A percentile compares a stretch with the other conserved stretches of the same genome.
Conservation (phyloP, 1,140 invertebrate genomes). For the Anagrus nilaparvatae region DNA sequence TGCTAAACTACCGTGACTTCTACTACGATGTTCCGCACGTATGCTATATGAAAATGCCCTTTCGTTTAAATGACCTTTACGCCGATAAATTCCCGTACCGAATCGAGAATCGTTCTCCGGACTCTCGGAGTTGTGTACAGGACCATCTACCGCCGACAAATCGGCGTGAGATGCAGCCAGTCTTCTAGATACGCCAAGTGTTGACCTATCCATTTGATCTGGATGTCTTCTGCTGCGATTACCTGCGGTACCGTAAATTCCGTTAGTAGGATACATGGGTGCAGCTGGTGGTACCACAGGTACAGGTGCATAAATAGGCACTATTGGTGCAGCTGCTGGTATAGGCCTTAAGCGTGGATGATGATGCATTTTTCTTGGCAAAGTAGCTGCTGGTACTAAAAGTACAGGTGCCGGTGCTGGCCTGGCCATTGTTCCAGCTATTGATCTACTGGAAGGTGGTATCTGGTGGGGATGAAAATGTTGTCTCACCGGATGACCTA, state of each 20-base stretch:
- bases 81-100: slow-evolving; percentile 76
- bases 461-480: slow-evolving; percentile 36
- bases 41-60: slow-evolving; percentile 90
- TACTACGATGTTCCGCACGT: slow-evolving; percentile 79
- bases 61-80: slow-evolving; percentile 87
- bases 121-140: slow-evolving; percentile 49
- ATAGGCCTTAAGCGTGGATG: slow-evolving; percentile 37
- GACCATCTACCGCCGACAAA: slow-evolving; percentile 19
- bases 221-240: slow-evolving; percentile 49
- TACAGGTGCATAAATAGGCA: slow-evolving; percentile 40
- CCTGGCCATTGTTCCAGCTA: slow-evolving; percentile 39
- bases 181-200: slow-evolving; percentile 31
- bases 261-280: slow-evolving; percentile 44
- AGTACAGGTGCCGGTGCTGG: slow-evolving; percentile 43
- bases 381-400: slow-evolving; percentile 47
- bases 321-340: slow-evolving; percentile 35
- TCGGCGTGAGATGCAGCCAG: slow-evolving; percentile 35
- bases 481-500: slow-evolving; percentile 40
- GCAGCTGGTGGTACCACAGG: slow-evolving; percentile 44
- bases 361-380: slow-evolving; percentile 42
- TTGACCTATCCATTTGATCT: slow-evolving; percentile 34
- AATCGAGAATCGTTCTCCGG: slow-evolving; percentile 66
- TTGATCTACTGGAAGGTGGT: slow-evolving; percentile 40
- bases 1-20: slow-evolving; percentile 81
- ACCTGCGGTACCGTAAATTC: slow-evolving; percentile 42